Base-by-base conservation (phyloP, 2,888 invertebrate species). In the Bembecia ichneumoniformis region DNA sequence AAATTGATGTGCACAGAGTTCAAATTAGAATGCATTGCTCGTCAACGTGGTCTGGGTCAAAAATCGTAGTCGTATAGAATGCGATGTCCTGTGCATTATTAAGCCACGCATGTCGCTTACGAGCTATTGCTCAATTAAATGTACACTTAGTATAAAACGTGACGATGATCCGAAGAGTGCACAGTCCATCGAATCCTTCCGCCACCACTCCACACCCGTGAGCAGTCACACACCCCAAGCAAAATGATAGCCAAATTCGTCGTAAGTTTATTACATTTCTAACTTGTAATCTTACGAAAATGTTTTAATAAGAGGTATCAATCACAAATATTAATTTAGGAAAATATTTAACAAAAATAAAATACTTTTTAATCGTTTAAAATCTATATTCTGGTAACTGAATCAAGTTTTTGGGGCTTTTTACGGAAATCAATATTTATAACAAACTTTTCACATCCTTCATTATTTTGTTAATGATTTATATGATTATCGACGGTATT, bases 181-280 rank as follows among this genome's bases (percentile, higher is more conserved):
- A 84, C 83, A 86, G 80, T 84, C 71, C 65, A 75, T 68, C 63
- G 64, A 61, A 71, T 63, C 66, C 65, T 66, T 17, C 16, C 68
- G 71, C 62, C 63, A 63, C 60, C 62, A 28, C 28, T 40, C 65
- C 51, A 49, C 66, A 73, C 68, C 64, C 63, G 77, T 76, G 74
- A 82, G 84, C 83, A 84, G 86, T 86, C 84, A 84, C 82, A 63
- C 54, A 67, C 56, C 59, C 61, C 67, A 72, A 78, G 78, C 76
- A 84, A 72, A 84, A 87, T 87, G 87, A 81, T 87, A 78, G 83
- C 84, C 84, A 86, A 86, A 79, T 82, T 84, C 74, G 64, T 83
- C 71, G 87, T 87, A 62, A 86, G 87, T 71, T 20, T 55, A 45
- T 17, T 28, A 28, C 28, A 28, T 28, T 40, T 40, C 28, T 28